These are phyloP conservation scores for Porites evermanni DNA, from an alignment of 92 coral and sea anemone genomes.

Conservation along the genomic window DNA sequence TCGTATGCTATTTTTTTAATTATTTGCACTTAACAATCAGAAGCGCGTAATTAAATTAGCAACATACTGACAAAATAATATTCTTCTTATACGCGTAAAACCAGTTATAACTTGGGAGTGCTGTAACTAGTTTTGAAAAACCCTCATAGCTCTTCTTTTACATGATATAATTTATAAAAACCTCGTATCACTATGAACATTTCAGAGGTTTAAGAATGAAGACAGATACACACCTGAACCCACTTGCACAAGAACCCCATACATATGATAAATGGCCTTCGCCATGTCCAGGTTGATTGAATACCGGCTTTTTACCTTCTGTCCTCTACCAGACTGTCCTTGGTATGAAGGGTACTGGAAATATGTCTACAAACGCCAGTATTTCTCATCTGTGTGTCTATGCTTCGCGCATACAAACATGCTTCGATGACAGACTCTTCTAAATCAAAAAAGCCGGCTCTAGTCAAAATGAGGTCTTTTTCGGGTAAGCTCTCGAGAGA, in stretches of 20 bases:
- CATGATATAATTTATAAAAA: too few relatives aligned
- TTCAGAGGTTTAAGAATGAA: background rate
- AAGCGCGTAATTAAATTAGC: too few relatives aligned
- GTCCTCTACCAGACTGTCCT: conserved; percentile 19
- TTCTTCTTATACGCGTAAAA: too few relatives aligned
- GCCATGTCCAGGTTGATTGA: conserved; percentile 10
- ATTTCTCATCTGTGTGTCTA: conserved; percentile 19
- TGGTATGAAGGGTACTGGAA: conserved; percentile 23
- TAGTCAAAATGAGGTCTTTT: conserved; percentile 5
- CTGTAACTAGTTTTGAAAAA: too few relatives aligned
- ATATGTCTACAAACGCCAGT: conserved; percentile 3
- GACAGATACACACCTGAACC: conserved; percentile 3
- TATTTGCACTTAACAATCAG: too few relatives aligned
- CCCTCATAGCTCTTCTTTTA: too few relatives aligned
- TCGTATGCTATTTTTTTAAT: too few relatives aligned
- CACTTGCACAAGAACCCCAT: background rate
- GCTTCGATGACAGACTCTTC: conserved; percentile 2
- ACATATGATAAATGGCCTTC: conserved; percentile 1
- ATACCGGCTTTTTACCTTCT: conserved; percentile 4
- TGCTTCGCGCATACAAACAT: conserved; percentile 28
- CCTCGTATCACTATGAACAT: too few relatives aligned
- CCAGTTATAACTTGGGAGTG: too few relatives aligned
- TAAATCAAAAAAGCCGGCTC: conserved; percentile 34
- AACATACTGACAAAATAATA: too few relatives aligned
- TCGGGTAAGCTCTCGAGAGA: conserved; percentile 16